Evolutionary conservation across 2,113 vertebrate species (phyloP), one percentile per base, ranked within the genome.

Genomic region (Pelmatolapia mariae): DNA sequence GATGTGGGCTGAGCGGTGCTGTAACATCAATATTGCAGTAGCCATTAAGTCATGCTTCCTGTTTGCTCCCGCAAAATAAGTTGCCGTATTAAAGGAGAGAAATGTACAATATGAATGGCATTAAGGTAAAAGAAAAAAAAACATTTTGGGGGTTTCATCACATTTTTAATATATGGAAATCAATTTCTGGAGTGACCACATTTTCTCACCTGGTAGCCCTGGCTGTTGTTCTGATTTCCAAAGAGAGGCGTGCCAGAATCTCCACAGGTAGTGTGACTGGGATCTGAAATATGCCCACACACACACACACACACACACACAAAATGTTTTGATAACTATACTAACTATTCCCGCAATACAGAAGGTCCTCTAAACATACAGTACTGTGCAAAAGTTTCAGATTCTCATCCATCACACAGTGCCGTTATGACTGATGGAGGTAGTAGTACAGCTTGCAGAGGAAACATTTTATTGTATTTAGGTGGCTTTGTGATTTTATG

Each of bases 161-260:
- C 1, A 16, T 71, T 81, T 57, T 61, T 76, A 57, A 56, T 50
- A 43, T 24, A 83, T 81, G 13, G 15, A 83, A 24, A 50, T 40
- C 2, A 12, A 45, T 76, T 38, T 76, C 19, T 6, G 8, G 29
- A 53, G 19, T 56, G 38, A 47, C 13, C 29, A 68, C 1, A 36
- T 54, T 13, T 82, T 63, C 83, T 80, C 43, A 98, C 98, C 98
- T 99, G 98, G 90, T 97, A 99, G 87, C 98, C 98, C 94, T 98
- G 98, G 91, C 98, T 98, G 92, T 96, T 99, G 96, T 99, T 99
- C 95, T 98, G 98, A 86, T 96, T 96, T 91, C 98, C 99, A 38
- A 98, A 99, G 40, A 98, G 95, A 0, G 99, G 99, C 53, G 94
- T 89, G 2, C 98, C 98, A 0, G 98, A 98, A 89, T 99, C 98